Percentiles rank a stretch among this genome's conserved stretches.
Conservation (phyloP, 2,797 vertebrate genomes). For the Clarias fuscus region DNA sequence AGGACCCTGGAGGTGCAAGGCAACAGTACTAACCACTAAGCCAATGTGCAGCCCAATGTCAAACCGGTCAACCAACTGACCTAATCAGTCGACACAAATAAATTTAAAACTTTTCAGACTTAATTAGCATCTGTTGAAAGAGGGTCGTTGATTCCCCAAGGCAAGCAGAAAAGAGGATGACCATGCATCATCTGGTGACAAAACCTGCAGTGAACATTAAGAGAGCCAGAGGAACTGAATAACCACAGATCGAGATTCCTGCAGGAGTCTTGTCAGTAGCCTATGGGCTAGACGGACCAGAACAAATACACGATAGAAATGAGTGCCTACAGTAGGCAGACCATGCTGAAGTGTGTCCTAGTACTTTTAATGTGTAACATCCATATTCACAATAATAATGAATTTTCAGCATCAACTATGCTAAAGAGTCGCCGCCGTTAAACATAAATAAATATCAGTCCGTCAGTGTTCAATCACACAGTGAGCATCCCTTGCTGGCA, state of each 20-base stretch:
- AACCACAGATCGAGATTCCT: not conserved
- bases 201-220: not conserved
- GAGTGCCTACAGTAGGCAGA: not conserved
- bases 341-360: not conserved
- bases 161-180: not conserved
- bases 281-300: not conserved
- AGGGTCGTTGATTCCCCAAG: not conserved
- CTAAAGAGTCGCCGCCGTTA: not conserved
- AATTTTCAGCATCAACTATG: not conserved
- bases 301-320: not conserved
- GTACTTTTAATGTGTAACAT: not conserved
- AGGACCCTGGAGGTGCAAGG: too few relatives aligned
- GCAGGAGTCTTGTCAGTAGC: not conserved
- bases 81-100: not conserved
- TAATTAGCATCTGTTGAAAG: not conserved
- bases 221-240: not conserved
- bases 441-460: slow-evolving; percentile 10
- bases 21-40: too few relatives aligned
- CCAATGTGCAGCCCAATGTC: not conserved
- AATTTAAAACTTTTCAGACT: not conserved
- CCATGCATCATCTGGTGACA: not conserved
- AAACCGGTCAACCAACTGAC: not conserved
- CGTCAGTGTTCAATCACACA: slow-evolving; percentile 6
- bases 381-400: not conserved
- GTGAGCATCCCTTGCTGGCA: slow-evolving; percentile 42